Conservation (phyloP, 2,888 invertebrate genomes). For the Acronicta leporina region DNA sequence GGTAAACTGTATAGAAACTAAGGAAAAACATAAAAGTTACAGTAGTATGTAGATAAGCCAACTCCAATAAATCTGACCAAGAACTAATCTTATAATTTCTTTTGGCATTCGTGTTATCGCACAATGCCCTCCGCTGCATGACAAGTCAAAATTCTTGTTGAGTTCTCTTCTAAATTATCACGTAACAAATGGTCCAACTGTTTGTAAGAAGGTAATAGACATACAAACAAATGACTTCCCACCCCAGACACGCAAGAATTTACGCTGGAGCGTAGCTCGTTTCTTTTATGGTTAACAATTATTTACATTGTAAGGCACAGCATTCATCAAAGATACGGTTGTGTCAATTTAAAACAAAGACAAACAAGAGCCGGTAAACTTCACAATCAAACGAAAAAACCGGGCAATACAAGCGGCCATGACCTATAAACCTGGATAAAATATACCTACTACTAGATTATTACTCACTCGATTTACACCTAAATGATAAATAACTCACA, state of each 20-base stretch:
- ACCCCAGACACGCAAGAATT: slow-evolving; percentile 34
- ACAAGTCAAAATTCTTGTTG: background rate
- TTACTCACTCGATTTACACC: slow-evolving; percentile 52
- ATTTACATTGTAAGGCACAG: slow-evolving; percentile 46
- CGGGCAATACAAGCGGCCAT: slow-evolving; percentile 61
- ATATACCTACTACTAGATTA: slow-evolving; percentile 45
- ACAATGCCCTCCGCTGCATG: too few species aligned
- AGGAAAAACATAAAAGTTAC: background rate
- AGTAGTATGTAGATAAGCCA: background rate
- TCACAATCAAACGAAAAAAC: slow-evolving; percentile 68
- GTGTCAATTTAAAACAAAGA: slow-evolving; percentile 61
- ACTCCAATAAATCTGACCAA: background rate
- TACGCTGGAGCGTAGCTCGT: slow-evolving; percentile 16
- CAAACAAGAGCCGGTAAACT: slow-evolving; percentile 62
- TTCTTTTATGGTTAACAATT: slow-evolving; percentile 29
- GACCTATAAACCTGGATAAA: slow-evolving; percentile 63
- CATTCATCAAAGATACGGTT: slow-evolving; percentile 47
- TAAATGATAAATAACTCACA: slow-evolving; percentile 8
- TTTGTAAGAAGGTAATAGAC: slow-evolving; percentile 29
- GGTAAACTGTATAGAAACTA: too few species aligned
- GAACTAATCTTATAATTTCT: background rate
- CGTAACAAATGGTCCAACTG: slow-evolving; percentile 23
- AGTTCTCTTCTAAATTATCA: slow-evolving; percentile 9
- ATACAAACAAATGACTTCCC: slow-evolving; percentile 37
- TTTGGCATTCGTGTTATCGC: background rate